Percentiles rank a stretch among this genome's conserved stretches.
Evolutionary conservation across 30 jellyfish, hydroid and myxozoan species (phyloP).

Genomic region (Catostylus mosaicus): DNA sequence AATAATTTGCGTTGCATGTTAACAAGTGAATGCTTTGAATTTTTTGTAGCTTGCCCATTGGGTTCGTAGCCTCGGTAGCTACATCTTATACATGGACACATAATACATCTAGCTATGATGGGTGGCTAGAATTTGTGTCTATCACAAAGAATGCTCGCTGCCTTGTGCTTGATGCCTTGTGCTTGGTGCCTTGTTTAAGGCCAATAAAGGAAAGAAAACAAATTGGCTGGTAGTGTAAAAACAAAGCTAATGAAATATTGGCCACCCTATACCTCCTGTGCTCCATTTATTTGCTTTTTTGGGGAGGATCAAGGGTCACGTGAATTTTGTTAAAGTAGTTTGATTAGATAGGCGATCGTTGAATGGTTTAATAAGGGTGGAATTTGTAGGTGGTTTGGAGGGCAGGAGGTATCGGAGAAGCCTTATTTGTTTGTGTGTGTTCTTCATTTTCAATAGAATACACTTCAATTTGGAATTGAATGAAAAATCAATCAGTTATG

Average conservation of each 20-base stretch:
- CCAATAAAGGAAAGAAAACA: conserved; percentile 65
- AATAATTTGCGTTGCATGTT: conserved; percentile 24
- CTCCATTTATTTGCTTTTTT: conserved; percentile 9
- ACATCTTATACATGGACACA: conserved; percentile 32
- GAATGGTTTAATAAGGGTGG: conserved; percentile 8
- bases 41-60: conserved; percentile 65
- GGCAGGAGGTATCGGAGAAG: conserved; percentile 89
- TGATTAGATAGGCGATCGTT: no score
- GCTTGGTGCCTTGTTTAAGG: conserved; percentile 75
- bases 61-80: conserved; percentile 70
- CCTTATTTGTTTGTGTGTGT: conserved; percentile 52
- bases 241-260: conserved; percentile 41
- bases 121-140: conserved; percentile 59
- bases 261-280: conserved; percentile 89
- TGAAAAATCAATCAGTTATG: neutral
- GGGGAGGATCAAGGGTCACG: neutral
- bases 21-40: conserved; percentile 64
- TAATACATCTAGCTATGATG: conserved; percentile 58
- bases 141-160: conserved; percentile 53
- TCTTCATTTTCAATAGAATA: conserved; percentile 21
- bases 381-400: conserved; percentile 30
- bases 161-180: no score
- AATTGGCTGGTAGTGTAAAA: conserved; percentile 69
- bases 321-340: no score
- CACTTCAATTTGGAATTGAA: neutral